phyloP scores from a whole-genome alignment of 2,113 vertebrate species.

The Chrysochloris asiatica region DNA sequence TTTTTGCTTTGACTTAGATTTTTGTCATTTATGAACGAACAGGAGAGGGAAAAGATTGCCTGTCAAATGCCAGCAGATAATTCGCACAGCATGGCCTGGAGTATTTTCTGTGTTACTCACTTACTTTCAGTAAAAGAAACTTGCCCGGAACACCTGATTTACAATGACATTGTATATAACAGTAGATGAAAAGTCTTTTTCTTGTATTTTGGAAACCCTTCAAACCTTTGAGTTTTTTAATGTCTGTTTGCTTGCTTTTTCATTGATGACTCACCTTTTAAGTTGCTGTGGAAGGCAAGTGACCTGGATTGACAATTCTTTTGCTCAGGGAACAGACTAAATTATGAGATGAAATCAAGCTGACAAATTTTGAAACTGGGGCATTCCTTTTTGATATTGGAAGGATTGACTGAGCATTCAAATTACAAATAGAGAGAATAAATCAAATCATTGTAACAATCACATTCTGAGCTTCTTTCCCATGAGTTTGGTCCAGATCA shows the following conservation, averaged over 20 bases:
- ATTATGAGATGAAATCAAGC: constrained; percentile 14
- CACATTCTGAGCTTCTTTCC: constrained; percentile 37
- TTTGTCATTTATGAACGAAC: not conserved
- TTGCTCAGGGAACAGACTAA: not conserved
- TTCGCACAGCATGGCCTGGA: not conserved
- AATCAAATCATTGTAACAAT: constrained; percentile 61
- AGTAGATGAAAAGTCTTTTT: not conserved
- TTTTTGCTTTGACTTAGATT: not conserved
- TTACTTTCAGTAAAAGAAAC: not conserved
- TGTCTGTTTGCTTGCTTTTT: not conserved
- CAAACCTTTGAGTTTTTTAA: not conserved
- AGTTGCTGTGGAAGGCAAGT: not conserved
- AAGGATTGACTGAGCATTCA: constrained; percentile 49
- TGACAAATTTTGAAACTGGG: constrained; percentile 42
- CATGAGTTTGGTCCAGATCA: constrained; percentile 47
- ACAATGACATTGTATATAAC: rapidly evolving
- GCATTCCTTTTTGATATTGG: constrained; percentile 47
- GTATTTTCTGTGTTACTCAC: not conserved
- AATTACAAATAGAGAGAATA: constrained; percentile 65
- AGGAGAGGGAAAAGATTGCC: not conserved
- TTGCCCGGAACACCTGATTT: not conserved
- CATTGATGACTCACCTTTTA: not conserved
- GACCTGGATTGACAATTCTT: not conserved
- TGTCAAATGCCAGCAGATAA: not conserved
- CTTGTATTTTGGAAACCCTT: not conserved